These are phyloP conservation scores for Eudiplozoon nipponicum DNA, from an alignment of 2,888 invertebrate genomes.

Conservation along the genomic window DNA sequence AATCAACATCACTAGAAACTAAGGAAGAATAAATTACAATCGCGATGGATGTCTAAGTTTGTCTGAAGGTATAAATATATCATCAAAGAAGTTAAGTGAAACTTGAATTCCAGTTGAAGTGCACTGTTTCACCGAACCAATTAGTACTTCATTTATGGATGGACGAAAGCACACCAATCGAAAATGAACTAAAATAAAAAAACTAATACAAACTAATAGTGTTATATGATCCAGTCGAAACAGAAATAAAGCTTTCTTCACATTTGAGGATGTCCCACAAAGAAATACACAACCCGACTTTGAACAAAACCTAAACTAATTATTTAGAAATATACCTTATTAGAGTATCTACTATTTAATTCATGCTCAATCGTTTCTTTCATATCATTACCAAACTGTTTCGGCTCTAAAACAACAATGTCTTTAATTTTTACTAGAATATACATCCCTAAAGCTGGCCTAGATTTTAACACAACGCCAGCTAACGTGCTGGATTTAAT, in stretches of 20 bases:
- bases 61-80: conserved; percentile 62
- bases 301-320: conserved; percentile 44
- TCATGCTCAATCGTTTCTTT: no score
- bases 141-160: conserved; percentile 58
- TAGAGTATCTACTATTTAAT: no score
- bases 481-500: no score
- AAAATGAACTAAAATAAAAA: conserved; percentile 37
- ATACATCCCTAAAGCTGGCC: no score
- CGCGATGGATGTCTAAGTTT: conserved; percentile 64
- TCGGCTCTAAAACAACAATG: background rate
- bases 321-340: no score
- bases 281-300: conserved; percentile 72
- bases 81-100: conserved; percentile 35
- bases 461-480: no score
- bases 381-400: no score
- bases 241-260: conserved; percentile 62
- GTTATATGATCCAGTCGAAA: conserved; percentile 71
- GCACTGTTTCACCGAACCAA: conserved; percentile 63
- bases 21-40: conserved; percentile 30
- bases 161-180: conserved; percentile 76
- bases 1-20: conserved; percentile 7
- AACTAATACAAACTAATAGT: conserved; percentile 32
- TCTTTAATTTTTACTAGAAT: conserved; percentile 11
- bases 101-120: conserved; percentile 48
- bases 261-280: conserved; percentile 57